Percentiles rank a stretch among this genome's conserved stretches.
Conservation (phyloP, 2,113 vertebrate genomes). For the Apistogramma diplotaenia region DNA sequence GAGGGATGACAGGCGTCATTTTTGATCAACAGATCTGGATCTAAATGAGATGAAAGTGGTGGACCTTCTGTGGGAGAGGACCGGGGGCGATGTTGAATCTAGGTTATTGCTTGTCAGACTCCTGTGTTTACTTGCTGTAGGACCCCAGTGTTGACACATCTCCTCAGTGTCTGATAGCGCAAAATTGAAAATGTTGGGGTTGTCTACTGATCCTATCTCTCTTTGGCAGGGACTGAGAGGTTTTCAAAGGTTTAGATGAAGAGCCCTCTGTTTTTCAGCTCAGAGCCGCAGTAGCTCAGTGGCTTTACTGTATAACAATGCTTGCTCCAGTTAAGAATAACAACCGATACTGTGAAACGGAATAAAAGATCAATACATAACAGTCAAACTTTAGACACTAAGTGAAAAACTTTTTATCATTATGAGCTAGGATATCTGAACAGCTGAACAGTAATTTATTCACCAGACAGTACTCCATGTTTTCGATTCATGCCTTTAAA, state of each 20-base stretch:
- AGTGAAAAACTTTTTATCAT: conserved; percentile 12
- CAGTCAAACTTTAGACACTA: conserved; percentile 13
- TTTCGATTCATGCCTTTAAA: neutral
- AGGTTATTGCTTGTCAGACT: conserved; percentile 71
- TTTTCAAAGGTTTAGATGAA: conserved; percentile 51
- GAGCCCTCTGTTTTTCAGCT: conserved; percentile 33
- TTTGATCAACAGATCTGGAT: conserved; percentile 60
- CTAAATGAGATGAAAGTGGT: conserved; percentile 65
- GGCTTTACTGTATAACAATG: conserved; percentile 19
- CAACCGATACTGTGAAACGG: neutral
- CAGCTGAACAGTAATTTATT: conserved; percentile 7
- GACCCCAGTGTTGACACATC: conserved; percentile 74
- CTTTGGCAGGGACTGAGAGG: conserved; percentile 38
- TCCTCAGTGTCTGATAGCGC: conserved; percentile 72
- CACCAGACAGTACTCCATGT: neutral
- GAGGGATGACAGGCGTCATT: neutral
- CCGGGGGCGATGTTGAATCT: conserved; percentile 63
- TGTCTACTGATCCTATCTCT: conserved; percentile 72
- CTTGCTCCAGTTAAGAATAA: conserved; percentile 14
- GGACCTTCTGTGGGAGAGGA: conserved; percentile 47
- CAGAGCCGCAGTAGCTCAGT: neutral
- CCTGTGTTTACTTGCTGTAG: conserved; percentile 72
- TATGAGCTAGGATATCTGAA: neutral
- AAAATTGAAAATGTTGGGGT: conserved; percentile 75
- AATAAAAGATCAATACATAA: conserved; percentile 27